Percentiles rank a stretch among this genome's conserved stretches.
These are phyloP conservation scores for Zosterops hypoxanthus DNA, from an alignment of 2,113 vertebrate genomes.

Conservation along the genomic window DNA sequence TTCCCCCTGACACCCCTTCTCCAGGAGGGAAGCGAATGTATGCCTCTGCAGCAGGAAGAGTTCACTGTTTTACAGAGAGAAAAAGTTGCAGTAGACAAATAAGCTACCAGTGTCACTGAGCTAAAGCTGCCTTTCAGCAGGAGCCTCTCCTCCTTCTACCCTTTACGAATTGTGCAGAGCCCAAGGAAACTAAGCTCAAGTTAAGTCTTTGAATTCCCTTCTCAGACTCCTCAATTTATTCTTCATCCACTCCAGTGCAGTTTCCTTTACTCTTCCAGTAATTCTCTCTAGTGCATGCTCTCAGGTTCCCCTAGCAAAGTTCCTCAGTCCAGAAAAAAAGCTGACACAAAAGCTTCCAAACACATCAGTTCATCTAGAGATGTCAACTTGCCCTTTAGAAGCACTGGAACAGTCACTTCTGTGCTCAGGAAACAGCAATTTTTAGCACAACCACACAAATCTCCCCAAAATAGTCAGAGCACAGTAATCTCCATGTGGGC, in stretches of 20 bases:
- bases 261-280: not conserved
- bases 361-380: not conserved
- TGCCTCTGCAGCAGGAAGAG: not conserved
- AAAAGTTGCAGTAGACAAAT: not conserved
- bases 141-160: not conserved
- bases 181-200: not conserved
- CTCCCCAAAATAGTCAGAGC: not conserved
- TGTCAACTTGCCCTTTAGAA: not conserved
- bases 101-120: not conserved
- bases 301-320: not conserved
- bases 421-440: accelerated
- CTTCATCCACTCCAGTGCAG: not conserved
- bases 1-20: not conserved
- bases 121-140: not conserved
- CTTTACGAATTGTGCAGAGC: not conserved
- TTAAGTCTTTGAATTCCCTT: not conserved
- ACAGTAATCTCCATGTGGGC: not conserved
- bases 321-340: not conserved
- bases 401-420: not conserved
- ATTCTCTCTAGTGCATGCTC: not conserved
- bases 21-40: not conserved
- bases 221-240: not conserved
- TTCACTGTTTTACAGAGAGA: not conserved
- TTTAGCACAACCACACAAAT: not conserved
- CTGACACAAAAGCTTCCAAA: not conserved